phyloP scores from a whole-genome alignment of 1,140 invertebrate species.

The Drosophila tsacasi region DNA sequence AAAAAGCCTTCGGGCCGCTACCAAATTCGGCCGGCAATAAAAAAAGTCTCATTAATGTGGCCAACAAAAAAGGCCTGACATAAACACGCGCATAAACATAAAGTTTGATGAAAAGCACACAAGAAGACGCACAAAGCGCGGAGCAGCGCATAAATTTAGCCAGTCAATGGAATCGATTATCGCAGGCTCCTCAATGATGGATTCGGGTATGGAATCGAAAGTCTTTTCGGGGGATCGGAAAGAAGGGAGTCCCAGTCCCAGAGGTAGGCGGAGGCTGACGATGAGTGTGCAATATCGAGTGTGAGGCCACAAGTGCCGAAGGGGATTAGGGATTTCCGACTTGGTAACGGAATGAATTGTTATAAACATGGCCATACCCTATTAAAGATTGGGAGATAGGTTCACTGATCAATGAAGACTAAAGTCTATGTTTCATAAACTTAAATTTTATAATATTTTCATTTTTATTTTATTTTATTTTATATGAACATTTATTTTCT shows the following conservation, averaged over 20 bases:
- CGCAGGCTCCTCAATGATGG: constrained; percentile 28
- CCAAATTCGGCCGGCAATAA: constrained; percentile 47
- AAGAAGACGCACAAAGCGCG: constrained; percentile 25
- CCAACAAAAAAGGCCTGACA: constrained; percentile 54
- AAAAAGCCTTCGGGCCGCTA: constrained; percentile 41
- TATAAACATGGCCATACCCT: neutral
- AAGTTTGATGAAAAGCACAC: constrained; percentile 54
- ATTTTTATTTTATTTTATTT: too few relatives aligned
- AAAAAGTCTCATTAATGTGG: constrained; percentile 65
- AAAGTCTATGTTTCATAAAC: too few relatives aligned
- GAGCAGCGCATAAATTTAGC: constrained; percentile 41
- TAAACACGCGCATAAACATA: constrained; percentile 62
- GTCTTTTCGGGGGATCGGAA: neutral
- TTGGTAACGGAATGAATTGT: neutral
- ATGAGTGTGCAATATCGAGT: constrained; percentile 40
- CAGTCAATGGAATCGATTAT: constrained; percentile 51
- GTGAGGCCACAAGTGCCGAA: neutral
- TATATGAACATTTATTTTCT: neutral
- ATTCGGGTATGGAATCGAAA: constrained; percentile 23
- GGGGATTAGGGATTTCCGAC: constrained; percentile 5
- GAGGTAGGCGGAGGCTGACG: neutral
- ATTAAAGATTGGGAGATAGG: too few relatives aligned
- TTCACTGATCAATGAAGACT: neutral
- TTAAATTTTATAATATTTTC: neutral
- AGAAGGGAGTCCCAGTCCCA: too few relatives aligned